phyloP scores from a whole-genome alignment of 2,113 vertebrate species.

The Ellobius talpinus region DNA sequence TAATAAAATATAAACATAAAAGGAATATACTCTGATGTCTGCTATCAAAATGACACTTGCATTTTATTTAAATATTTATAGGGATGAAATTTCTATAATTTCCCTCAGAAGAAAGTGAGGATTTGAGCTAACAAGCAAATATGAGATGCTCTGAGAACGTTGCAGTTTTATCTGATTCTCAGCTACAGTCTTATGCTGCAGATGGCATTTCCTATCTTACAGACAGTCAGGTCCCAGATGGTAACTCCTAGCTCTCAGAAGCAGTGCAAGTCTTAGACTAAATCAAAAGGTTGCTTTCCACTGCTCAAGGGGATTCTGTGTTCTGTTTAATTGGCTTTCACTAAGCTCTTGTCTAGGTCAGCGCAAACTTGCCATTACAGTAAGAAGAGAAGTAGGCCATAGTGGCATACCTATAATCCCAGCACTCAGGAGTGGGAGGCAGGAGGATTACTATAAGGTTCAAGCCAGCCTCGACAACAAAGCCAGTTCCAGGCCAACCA shows the following conservation, averaged over 20 bases:
- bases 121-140: neutral
- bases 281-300: neutral
- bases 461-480: neutral
- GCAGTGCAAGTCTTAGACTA: too few species aligned
- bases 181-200: neutral
- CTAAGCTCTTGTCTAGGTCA: neutral
- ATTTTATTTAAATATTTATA: constrained; percentile 43
- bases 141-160: neutral
- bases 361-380: neutral
- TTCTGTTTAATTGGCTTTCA: neutral
- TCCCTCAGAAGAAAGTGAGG: neutral
- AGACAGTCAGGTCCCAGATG: neutral
- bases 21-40: neutral
- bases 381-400: neutral
- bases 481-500: neutral
- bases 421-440: neutral
- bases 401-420: neutral
- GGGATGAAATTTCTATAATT: neutral
- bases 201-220: neutral
- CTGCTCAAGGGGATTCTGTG: neutral
- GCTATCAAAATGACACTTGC: neutral
- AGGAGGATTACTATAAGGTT: neutral
- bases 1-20: neutral
- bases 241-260: neutral
- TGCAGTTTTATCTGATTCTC: neutral